Base-by-base conservation (phyloP, 2,888 invertebrate species). In the Stenoptilia bipunctidactyla region DNA sequence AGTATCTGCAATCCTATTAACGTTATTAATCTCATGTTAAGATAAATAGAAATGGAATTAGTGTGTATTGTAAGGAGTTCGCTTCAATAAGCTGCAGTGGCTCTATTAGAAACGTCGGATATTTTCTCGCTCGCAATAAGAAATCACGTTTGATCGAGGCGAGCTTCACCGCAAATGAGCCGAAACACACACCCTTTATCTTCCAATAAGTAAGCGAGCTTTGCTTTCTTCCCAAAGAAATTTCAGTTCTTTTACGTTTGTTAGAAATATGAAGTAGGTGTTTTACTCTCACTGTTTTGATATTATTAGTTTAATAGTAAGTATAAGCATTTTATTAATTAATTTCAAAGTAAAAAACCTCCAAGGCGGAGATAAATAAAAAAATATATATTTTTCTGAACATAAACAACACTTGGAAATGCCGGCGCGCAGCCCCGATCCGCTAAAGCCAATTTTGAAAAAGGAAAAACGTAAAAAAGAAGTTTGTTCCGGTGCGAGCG, bases 111-210 rank as follows among this genome's bases (percentile, higher is more conserved):
- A 50, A 45, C 46, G 59, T 56, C 64, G 61, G 63, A 56, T 58
- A 57, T 55, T 66, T 64, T 67, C 56, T 60, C 60, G 57, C 55
- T 66, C 52, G 59, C 69, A 73, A 70, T 75, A 74, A 74, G 72
- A 71, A 79, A 77, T 76, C 75, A 69, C 73, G 68, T 74, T 74
- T 63, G 68, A 71, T 72, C 66, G 65, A 59, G 54, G 61, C 57
- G 56, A 66, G 61, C 66, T 66, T 62, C 55, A 57, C 70, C 70
- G 69, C 71, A 76, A 79, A 79, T 77, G 79, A 74, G 67, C 73
- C 79, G 76, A 73, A 79, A 76, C 75, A 72, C 63, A 66, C 66
- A 59, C 71, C 67, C 64, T 76, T 77, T 79, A 77, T 79, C 77
- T 73, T 65, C 66, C 68, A 75, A 72, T 75, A 76, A 74, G 68